Base-by-base conservation (phyloP, 2,888 invertebrate genomes). In the Minunthozetes semirufus region DNA sequence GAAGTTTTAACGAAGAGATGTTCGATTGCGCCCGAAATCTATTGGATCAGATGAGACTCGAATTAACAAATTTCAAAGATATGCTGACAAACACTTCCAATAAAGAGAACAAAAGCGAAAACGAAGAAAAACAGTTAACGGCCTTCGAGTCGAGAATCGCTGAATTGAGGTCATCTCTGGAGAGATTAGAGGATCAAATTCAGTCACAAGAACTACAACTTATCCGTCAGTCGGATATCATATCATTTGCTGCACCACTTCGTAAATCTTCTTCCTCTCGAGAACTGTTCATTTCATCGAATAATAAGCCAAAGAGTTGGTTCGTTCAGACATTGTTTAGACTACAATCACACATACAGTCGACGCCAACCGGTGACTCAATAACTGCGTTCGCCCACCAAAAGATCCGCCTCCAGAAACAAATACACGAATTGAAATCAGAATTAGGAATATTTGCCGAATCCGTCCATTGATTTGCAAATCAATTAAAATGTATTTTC, bases 311-410 rank as follows among this genome's bases (percentile, higher is more conserved):
- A 4, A 72, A 73, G 61, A 73, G 73, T 73, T 42, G 42, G 29
- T 73, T 73, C 27, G 73, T 73, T 46, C 73, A 73, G 63, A 73
- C 59, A 1, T 73, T 73, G 19, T 48, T 73, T 22, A 11, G 50
- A 66, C 25, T 73, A 11, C 73, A 73, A 66, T 63, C 73, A n/a
- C 46, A 68, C 22, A 68, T 68, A 9, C 68, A 68, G 42, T 42
- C 38, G 25, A 5, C 59, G 13, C 68, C 68, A 15, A 22, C 68
- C 42, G 68, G 68, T 42, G 68, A 68, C 19, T 46, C 68, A 19
- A 68, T 68, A 8, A 25, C 68, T 22, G 42, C 68, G 3, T 68
- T 68, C 42, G 33, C 42, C 1, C 68, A 68, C 19, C 68, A 68
- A 13, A 68, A 68, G 33, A 42, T 42, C 6, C 38, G 68, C 19